These are phyloP conservation scores for Mola mola DNA, from an alignment of 2,113 vertebrate genomes.

Conservation along the genomic window DNA sequence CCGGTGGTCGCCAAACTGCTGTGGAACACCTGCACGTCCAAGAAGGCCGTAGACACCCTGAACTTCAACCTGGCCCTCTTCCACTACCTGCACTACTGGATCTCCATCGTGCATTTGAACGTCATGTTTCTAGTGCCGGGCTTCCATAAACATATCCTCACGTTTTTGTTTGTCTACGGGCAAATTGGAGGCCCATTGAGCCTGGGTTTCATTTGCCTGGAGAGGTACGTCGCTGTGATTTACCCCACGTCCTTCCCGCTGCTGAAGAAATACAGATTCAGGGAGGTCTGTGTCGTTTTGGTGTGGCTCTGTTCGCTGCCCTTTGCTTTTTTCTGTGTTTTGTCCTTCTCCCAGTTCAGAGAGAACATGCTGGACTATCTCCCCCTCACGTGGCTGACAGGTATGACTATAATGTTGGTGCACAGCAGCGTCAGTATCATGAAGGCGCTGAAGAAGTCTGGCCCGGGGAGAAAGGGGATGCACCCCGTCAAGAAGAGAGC, in stretches of 20 bases:
- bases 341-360: rapidly evolving
- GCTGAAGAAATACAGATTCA: slow-evolving; percentile 52
- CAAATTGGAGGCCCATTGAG: slow-evolving; percentile 44
- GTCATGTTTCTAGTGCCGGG: rapidly evolving
- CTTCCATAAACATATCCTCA: rapidly evolving
- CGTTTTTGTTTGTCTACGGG: not conserved
- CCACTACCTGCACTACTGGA: slow-evolving; percentile 35
- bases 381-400: rapidly evolving
- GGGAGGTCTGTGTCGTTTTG: slow-evolving; percentile 7
- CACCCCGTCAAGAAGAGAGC: slow-evolving; percentile 54
- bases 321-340: rapidly evolving
- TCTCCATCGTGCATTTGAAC: not conserved
- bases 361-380: rapidly evolving
- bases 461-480: slow-evolving; percentile 6
- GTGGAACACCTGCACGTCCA: slow-evolving; percentile 33
- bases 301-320: slow-evolving; percentile 31
- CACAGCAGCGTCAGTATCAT: slow-evolving; percentile 1
- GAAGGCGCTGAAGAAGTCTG: slow-evolving; percentile 11
- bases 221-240: slow-evolving; percentile 60
- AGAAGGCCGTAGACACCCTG: slow-evolving; percentile 39
- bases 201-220: slow-evolving; percentile 52
- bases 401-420: rapidly evolving
- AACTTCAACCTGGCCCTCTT: slow-evolving; percentile 41
- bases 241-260: slow-evolving; percentile 44
- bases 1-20: slow-evolving; percentile 27